Percentiles rank a stretch among this genome's conserved stretches.
Evolutionary conservation across 1,140 invertebrate species (phyloP).

Genomic region (Formica exsecta): DNA sequence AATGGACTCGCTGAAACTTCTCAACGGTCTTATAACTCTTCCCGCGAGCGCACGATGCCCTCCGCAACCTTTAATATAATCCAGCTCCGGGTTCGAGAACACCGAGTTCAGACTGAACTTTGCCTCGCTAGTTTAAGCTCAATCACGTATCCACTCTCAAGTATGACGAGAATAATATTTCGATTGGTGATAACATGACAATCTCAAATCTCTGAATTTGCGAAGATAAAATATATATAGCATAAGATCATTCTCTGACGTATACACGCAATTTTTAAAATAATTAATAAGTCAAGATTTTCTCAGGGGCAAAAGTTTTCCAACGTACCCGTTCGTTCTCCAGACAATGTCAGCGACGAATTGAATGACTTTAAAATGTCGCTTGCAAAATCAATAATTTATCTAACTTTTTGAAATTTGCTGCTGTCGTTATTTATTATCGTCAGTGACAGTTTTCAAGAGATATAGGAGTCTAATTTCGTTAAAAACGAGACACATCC

Average conservation of each 20-base stretch:
- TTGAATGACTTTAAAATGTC: neutral
- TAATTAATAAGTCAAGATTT: neutral
- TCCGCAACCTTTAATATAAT: constrained; percentile 10
- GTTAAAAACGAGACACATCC: neutral
- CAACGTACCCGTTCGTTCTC: neutral
- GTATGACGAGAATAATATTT: neutral
- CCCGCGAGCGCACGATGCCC: constrained; percentile 10
- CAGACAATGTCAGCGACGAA: neutral
- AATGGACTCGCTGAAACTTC: constrained; percentile 41
- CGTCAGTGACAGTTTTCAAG: constrained; percentile 18
- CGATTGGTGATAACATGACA: constrained; percentile 2
- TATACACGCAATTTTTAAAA: neutral
- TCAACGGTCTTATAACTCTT: constrained; percentile 24
- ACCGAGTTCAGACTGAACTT: neutral
- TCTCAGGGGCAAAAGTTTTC: neutral
- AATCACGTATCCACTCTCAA: constrained; percentile 22
- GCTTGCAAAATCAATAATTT: neutral
- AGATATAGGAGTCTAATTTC: neutral
- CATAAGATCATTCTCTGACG: too few relatives aligned
- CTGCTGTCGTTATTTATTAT: constrained; percentile 13
- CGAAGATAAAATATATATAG: neutral
- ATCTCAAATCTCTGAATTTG: constrained; percentile 5
- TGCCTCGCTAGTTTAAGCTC: neutral
- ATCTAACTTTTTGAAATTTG: neutral
- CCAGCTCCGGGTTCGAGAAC: constrained; percentile 32